Evolutionary conservation across 2,113 vertebrate species (phyloP), one percentile per base, ranked within the genome.

Genomic region (Datnioides undecimradiatus): DNA sequence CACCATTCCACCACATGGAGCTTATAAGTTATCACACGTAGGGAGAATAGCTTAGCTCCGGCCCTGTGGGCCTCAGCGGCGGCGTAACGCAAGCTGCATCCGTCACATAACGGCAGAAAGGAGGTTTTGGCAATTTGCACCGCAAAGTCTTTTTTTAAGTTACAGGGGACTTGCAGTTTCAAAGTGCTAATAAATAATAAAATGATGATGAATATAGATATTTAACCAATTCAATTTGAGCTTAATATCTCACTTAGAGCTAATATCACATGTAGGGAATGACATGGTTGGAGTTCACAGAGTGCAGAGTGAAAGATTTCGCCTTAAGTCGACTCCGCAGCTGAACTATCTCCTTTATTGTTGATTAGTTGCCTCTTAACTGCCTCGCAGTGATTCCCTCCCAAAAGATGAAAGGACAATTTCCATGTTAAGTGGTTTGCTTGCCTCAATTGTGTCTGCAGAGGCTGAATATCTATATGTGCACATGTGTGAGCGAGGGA

Each of bases 361-460:
- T 79, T 83, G 87, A 90, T 89, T 82, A 85, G 87, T 76, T 84
- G 52, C 54, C 52, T 87, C 78, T 64, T 81, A 64, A 81, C 70
- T 82, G 79, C 43, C 58, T 73, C 27, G 3, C 62, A 72, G 81
- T 65, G 74, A 73, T 82, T 87, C 45, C 65, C 63, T 60, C 52
- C 72, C 41, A 77, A 79, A 79, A 88, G 86, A 91, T 82, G 82
- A 90, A 92, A 90, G 87, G 58, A 83, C 86, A 89, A 91, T 93
- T 93, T 92, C 87, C 88, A 93, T 93, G 89, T 89, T 90, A 91
- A 93, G 91, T 90, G 84, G 82, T 83, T 90, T 82, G 29, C 72
- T 81, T 86, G 31, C 57, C 57, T 60, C 64, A 55, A 54, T 85
- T 80, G 70, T 87, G 79, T 84, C 38, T 49, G 66, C n/a, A 21